Base-by-base conservation (phyloP, 2,797 vertebrate species). In the Helarctos malayanus region DNA sequence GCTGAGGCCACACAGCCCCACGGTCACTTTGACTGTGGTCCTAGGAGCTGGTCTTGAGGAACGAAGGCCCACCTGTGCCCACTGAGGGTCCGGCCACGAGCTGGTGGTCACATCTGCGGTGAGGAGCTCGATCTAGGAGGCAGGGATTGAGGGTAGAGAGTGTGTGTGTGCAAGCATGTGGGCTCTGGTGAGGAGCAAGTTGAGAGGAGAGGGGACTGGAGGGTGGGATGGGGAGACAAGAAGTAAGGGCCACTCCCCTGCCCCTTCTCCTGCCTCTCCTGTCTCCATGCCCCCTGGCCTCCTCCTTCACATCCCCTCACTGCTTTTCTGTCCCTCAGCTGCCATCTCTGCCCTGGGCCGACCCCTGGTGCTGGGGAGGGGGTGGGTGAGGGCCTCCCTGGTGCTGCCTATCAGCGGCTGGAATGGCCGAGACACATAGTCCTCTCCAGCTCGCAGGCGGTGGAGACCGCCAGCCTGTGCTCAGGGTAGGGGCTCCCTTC, bases 41-140 rank as follows among this genome's bases (percentile, higher is more conserved):
- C 21, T 18, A 9, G 41, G 29, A 29, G 16, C 35, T 25, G 7
- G 25, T 11, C 54, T 25, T 19, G 29, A 41, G 56, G 54, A 61
- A 3, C 5, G 7, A 15, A 68, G 35, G 9, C 1, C 3, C 27
- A 41, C 71, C 5, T 3, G 4, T 16, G 78, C n/a, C 83, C 63
- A 38, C 61, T 1, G 2, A 41, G 45, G 54, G 35, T 32, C 23
- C 9, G 16, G 18, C 11, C 18, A 12, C 0, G 0, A 0, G 29
- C 38, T 32, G 9, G 54, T 18, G 52, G 45, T 38, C 13, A 23
- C 16, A 32, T 11, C 10, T 1, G 7, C 8, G 8, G 19, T 25
- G 2, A 23, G 13, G 15, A 32, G 52, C 52, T 56, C 1, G 21
- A 13, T 29, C 75, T 29, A 10, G 38, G 0, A 2, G 13, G 5